phyloP scores from a whole-genome alignment of 2,888 invertebrate species.

The Syritta pipiens region DNA sequence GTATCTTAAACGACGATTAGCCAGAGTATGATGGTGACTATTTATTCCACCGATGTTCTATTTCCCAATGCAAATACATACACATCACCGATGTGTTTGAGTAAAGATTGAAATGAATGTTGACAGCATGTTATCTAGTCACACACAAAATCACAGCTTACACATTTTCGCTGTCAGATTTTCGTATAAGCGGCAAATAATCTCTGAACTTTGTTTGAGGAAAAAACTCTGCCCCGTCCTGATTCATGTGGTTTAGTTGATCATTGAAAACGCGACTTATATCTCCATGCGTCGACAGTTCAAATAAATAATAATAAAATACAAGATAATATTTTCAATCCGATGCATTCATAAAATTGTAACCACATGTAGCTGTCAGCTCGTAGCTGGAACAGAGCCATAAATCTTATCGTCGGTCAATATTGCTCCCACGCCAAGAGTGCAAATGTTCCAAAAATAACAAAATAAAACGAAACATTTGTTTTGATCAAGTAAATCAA shows the following conservation, averaged over 20 bases:
- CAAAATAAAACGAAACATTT: constrained; percentile 28
- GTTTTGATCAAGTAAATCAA: constrained; percentile 46
- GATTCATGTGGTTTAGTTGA: background rate
- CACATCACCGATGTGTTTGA: background rate
- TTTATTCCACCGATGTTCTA: too few species aligned
- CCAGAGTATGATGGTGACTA: too few species aligned
- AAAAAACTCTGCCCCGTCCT: background rate
- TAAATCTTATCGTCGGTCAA: constrained; percentile 45
- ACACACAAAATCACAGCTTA: constrained; percentile 29
- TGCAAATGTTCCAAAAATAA: constrained; percentile 45
- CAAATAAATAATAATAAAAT: constrained; percentile 34
- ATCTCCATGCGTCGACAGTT: constrained; percentile 12
- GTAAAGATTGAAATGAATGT: background rate
- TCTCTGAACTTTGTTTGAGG: constrained; percentile 3
- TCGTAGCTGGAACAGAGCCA: constrained; percentile 23
- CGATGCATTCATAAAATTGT: constrained; percentile 44
- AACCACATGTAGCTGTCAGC: constrained; percentile 15
- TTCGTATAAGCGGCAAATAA: constrained; percentile 3
- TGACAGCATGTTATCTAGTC: too few species aligned
- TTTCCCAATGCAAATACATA: too few species aligned
- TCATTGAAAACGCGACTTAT: background rate
- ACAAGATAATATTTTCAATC: constrained; percentile 32
- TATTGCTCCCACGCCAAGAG: constrained; percentile 44
- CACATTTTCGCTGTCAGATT: constrained; percentile 9
- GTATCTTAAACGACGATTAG: too few species aligned